Base-by-base conservation (phyloP, 2,888 invertebrate species). In the Blastobasis adustella region DNA sequence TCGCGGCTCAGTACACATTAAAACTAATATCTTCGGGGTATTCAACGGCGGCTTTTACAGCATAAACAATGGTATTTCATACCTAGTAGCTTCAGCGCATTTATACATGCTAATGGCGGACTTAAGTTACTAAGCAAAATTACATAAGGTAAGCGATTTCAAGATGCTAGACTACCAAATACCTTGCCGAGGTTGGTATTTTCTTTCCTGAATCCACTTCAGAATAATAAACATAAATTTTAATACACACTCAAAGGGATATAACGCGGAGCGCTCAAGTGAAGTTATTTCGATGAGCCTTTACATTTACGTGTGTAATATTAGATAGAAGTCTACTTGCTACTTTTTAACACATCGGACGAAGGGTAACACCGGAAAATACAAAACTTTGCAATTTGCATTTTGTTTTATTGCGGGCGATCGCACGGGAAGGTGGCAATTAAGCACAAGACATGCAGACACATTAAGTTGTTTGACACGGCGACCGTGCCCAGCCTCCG, bases 141-240 rank as follows among this genome's bases (percentile, higher is more conserved):
- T 41, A 46, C 23, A 23, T 23, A 2, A 23, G 23, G 23, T 23
- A 23, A 23, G 23, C 23, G 38, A 49, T 49, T 49, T 10, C 4
- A 49, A 36, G 49, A 38, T 10, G 46, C 38, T 44, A 8, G 7
- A 10, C 43, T 46, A 1, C 43, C 47, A 46, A 51, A 49, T 23
- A 2, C 45, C 49, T 49, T 40, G 40, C 45, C n/a, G 46, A n/a
- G 36, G 44, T 36, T 23, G 23, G 23, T 36, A 38, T 46, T 40
- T 42, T 45, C 51, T 49, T 44, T 50, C 48, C 45, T 40, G 47
- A 45, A 39, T 47, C 54, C 55, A 55, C 58, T 60, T 57, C 53
- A 55, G 54, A 56, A 50, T 49, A 54, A 65, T 64, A 59, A 65
- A 58, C 59, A 58, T 67, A 64, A 68, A 66, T 60, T n/a, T 59